Evolutionary conservation across 2,888 invertebrate species (phyloP).

Genomic region (Eupithecia pulchellata): DNA sequence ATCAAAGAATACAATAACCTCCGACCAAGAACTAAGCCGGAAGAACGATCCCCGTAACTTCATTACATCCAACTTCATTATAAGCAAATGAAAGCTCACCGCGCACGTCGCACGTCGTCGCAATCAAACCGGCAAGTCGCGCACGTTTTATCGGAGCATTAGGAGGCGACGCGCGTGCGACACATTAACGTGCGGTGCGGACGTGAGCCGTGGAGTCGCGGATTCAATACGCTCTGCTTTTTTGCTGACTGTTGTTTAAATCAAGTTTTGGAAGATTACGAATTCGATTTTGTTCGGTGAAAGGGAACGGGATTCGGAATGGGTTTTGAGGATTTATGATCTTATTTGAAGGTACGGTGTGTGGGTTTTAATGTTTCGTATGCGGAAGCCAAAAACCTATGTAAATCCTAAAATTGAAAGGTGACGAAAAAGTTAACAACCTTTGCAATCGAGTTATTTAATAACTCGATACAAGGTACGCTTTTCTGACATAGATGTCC

Average conservation of each 20-base stretch:
- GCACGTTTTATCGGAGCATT: constrained; percentile 68
- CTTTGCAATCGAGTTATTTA: too few relatives aligned
- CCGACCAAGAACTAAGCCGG: constrained; percentile 1
- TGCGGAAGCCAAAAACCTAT: too few relatives aligned
- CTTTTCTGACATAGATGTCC: too few relatives aligned
- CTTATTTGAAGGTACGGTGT: constrained; percentile 1
- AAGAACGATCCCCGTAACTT: constrained; percentile 16
- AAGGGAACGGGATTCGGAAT: not conserved
- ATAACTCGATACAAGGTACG: too few relatives aligned
- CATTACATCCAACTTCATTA: constrained; percentile 30
- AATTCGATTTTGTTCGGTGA: constrained; percentile 41
- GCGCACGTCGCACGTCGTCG: constrained; percentile 62
- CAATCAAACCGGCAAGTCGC: constrained; percentile 77
- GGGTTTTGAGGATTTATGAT: not conserved
- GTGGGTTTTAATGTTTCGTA: too few relatives aligned
- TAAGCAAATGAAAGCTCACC: constrained; percentile 30
- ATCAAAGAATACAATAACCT: not conserved
- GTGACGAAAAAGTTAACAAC: too few relatives aligned
- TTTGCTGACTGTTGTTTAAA: constrained; percentile 36
- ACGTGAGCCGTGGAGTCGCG: constrained; percentile 61
- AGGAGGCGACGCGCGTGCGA: constrained; percentile 72
- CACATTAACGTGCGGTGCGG: constrained; percentile 77
- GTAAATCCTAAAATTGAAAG: too few relatives aligned
- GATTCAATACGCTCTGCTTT: constrained; percentile 53
- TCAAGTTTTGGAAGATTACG: constrained; percentile 36